Evolutionary conservation across 2,113 vertebrate genomes (phyloP).

Genomic region (Terrapene triunguis): DNA sequence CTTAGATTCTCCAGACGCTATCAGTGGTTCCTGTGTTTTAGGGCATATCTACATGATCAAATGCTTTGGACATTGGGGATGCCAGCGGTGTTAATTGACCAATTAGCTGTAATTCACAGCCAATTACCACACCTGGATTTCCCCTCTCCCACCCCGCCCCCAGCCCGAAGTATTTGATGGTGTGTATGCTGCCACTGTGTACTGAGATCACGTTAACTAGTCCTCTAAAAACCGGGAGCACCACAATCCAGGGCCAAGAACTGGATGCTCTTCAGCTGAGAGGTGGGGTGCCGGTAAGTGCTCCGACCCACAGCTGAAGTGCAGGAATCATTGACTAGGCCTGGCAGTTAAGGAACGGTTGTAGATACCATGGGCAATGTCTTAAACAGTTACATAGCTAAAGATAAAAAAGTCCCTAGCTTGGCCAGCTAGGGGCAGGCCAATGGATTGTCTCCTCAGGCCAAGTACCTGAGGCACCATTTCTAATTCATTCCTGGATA

Average conservation of each 20-base stretch:
- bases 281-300: neutral
- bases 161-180: neutral
- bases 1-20: neutral
- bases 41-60: neutral
- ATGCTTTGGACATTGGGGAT: neutral
- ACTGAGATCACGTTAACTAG: neutral
- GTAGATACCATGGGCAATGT: neutral
- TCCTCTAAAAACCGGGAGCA: neutral
- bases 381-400: neutral
- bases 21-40: neutral
- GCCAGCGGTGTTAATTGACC: neutral
- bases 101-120: neutral
- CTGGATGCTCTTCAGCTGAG: neutral
- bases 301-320: neutral
- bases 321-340: too few species aligned
- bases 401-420: neutral
- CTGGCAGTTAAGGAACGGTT: neutral
- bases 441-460: neutral
- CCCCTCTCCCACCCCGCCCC: too few species aligned
- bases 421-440: neutral
- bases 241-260: neutral
- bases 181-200: neutral
- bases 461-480: neutral
- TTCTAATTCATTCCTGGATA: neutral
- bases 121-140: neutral